These are phyloP conservation scores for Rhabdornis inornatus DNA, from an alignment of 2,113 vertebrate genomes.

Conservation along the genomic window DNA sequence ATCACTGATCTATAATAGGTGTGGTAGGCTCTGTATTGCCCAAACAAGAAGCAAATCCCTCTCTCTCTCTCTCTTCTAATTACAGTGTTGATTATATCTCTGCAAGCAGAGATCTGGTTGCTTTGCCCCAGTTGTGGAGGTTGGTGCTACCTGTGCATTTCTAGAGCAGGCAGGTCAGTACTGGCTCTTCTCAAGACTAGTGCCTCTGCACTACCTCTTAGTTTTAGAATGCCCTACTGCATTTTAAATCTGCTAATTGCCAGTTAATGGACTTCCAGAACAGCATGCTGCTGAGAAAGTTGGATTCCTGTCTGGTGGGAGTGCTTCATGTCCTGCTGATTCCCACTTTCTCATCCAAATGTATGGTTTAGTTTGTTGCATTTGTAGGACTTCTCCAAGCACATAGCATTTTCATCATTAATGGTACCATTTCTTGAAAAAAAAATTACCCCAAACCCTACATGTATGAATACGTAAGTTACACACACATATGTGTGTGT, in stretches of 20 bases:
- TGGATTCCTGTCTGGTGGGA: neutral
- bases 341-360: neutral
- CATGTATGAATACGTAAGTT: neutral
- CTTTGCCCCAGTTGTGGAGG: neutral
- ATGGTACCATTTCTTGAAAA: neutral
- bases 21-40: neutral
- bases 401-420: neutral
- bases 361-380: neutral
- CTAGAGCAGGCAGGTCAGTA: neutral
- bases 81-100: neutral
- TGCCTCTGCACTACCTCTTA: neutral
- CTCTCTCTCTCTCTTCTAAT: neutral
- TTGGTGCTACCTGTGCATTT: neutral
- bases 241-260: neutral
- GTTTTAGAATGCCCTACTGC: neutral
- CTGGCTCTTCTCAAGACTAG: neutral
- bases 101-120: neutral
- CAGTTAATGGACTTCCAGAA: neutral
- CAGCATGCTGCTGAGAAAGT: neutral
- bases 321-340: neutral
- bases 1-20: neutral
- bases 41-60: neutral
- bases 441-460: too few relatives aligned
- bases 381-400: neutral
- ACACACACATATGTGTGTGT: accelerated